These are phyloP conservation scores for Neolamprologus toae DNA, from an alignment of 2,113 vertebrate genomes.

Conservation along the genomic window DNA sequence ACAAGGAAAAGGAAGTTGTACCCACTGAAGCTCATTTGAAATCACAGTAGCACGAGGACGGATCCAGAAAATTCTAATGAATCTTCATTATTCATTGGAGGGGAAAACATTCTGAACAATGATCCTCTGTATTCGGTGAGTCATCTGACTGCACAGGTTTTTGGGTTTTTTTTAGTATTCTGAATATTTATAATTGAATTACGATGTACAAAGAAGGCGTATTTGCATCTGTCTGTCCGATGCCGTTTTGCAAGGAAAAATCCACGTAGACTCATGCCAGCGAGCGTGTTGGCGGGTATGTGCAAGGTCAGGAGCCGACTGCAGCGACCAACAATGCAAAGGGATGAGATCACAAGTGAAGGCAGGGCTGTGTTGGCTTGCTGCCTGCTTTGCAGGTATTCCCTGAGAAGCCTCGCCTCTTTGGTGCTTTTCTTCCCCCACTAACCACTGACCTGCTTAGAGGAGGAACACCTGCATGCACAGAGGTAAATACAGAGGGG, in stretches of 20 bases:
- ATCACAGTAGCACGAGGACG: background rate
- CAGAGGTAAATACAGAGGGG: background rate
- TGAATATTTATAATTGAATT: background rate
- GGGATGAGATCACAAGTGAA: background rate
- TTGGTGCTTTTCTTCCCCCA: background rate
- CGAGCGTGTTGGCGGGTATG: background rate
- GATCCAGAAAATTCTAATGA: background rate
- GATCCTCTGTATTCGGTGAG: background rate
- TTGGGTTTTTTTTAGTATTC: rapidly evolving
- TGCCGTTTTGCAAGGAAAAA: background rate
- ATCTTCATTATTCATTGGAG: background rate
- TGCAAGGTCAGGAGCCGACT: background rate
- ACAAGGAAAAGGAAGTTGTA: background rate
- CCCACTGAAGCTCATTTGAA: background rate
- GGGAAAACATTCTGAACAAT: conserved; percentile 1
- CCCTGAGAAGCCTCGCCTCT: background rate
- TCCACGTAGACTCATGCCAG: background rate
- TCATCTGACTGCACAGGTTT: background rate
- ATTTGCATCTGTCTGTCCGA: background rate
- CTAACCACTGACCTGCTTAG: conserved; percentile 14
- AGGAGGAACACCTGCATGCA: conserved; percentile 8
- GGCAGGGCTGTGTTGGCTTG: background rate
- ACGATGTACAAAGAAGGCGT: background rate
- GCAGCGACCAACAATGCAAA: background rate
- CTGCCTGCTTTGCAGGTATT: background rate